These are phyloP conservation scores for Ophioninae sp. DNA, from an alignment of 2,888 invertebrate species.

Conservation along the genomic window DNA sequence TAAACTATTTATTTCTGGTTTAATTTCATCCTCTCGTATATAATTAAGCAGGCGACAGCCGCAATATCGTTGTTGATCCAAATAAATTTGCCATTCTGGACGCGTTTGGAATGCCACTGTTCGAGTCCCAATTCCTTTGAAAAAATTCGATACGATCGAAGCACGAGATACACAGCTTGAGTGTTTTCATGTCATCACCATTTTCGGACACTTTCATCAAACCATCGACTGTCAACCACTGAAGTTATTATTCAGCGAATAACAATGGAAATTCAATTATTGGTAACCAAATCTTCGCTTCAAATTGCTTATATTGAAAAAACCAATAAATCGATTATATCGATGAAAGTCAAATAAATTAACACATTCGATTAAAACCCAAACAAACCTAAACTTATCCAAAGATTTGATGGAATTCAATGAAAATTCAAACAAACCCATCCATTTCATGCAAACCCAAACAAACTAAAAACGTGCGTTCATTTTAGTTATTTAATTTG, in stretches of 20 bases:
- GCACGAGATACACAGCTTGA: conserved; percentile 16
- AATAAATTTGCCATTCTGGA: conserved; percentile 50
- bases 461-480: background rate
- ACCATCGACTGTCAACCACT: conserved; percentile 41
- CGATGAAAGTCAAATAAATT: background rate
- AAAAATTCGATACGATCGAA: conserved; percentile 47
- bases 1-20: conserved; percentile 67
- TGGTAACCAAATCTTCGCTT: conserved; percentile 19
- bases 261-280: conserved; percentile 68
- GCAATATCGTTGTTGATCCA: conserved; percentile 47
- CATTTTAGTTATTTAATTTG: background rate
- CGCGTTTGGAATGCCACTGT: conserved; percentile 57
- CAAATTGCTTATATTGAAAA: too few relatives aligned
- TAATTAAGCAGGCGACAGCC: conserved; percentile 49
- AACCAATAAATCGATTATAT: background rate
- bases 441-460: too few relatives aligned
- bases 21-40: conserved; percentile 67
- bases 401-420: too few relatives aligned
- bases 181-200: conserved; percentile 49
- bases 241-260: conserved; percentile 27
- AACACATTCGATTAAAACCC: background rate
- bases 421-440: background rate
- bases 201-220: conserved; percentile 37
- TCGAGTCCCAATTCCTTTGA: conserved; percentile 12
- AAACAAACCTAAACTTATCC: background rate